Conservation (phyloP, 53 echinoderm and acorn worm genomes). For the Zoroaster sp. region DNA sequence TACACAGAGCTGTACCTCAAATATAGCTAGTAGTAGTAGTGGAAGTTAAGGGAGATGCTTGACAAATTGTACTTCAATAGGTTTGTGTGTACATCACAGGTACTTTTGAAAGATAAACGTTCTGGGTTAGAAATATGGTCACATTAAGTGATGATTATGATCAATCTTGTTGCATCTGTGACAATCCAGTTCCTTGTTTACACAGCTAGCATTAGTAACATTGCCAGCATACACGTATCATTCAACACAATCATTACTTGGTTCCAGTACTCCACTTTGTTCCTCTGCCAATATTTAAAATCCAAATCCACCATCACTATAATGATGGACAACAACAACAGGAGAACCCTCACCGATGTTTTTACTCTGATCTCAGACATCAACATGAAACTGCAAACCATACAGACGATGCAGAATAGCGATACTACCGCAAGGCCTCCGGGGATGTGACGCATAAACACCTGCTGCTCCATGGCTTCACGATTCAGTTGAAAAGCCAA, state of each 20-base stretch:
- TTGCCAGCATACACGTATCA: conserved; percentile 34
- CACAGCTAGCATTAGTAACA: conserved; percentile 42
- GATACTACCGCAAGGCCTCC: conserved; percentile 7
- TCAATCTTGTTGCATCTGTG: neutral
- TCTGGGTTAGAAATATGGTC: neutral
- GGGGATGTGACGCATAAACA: conserved; percentile 47
- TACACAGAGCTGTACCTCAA: no score
- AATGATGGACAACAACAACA: neutral
- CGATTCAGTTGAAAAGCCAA: conserved; percentile 65
- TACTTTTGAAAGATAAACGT: no score
- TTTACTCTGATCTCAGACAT: conserved; percentile 19
- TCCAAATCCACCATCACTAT: conserved; percentile 57
- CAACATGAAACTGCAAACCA: conserved; percentile 39
- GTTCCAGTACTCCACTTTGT: conserved; percentile 64
- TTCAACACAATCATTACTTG: conserved; percentile 57
- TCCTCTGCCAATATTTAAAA: conserved; percentile 58
- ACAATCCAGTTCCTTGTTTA: neutral
- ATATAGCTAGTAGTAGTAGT: no score
- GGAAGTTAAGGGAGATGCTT: no score
- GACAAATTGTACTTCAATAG: no score
- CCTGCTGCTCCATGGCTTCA: conserved; percentile 45
- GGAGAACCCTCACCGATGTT: neutral
- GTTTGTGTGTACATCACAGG: no score
- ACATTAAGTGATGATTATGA: neutral
- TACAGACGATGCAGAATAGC: neutral